Evolutionary conservation across 2,888 invertebrate species (phyloP), one percentile per base, ranked within the genome.

Genomic region (Megamerina dolium): DNA sequence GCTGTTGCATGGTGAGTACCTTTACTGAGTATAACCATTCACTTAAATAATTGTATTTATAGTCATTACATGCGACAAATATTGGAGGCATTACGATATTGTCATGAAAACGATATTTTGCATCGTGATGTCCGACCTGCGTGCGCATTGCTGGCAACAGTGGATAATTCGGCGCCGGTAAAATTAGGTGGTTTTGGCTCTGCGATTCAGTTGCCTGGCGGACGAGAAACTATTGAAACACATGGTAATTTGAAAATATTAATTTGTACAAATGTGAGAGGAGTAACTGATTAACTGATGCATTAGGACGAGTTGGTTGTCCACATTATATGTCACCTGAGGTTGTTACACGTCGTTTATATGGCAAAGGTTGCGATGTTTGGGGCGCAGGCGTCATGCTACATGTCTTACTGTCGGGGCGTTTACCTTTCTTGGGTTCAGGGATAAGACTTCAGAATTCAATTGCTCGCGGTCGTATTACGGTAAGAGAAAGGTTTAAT

Each of bases 41-140:
- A 37, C 9, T 23, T 12, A 13, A 13, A 21, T 37, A 2, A 9
- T 13, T 23, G n/a, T 33, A 4, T 30, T 16, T 43, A 18, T 17
- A 94, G 95, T 71, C 97, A 99, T 77, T 99, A 99, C 78, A 92
- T 97, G 90, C 83, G 94, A 42, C 97, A 99, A 75, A 91, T 99
- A 52, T 76, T 99, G 54, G 96, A 97, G 71, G 96, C 97, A 2
- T 75, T 99, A 40, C 82, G 92, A 60, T 99, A 97, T 77, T 96
- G 97, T 70, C 99, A 99, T 74, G 93, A 93, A 72, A 94, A 94
- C 70, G 90, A 94, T 73, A 95, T 99, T 59, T 87, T 97, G 60
- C 99, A 99, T 73, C 83, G 97, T 50, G 97, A 99, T 74, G 86
- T 99, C 56, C 85, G 96, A 60, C 97, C 97, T 9, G 96, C 97